Evolutionary conservation across 2,113 vertebrate genomes (phyloP), one percentile per base, ranked within the genome.

Genomic region (Speoplatyrhinus poulsoni): DNA sequence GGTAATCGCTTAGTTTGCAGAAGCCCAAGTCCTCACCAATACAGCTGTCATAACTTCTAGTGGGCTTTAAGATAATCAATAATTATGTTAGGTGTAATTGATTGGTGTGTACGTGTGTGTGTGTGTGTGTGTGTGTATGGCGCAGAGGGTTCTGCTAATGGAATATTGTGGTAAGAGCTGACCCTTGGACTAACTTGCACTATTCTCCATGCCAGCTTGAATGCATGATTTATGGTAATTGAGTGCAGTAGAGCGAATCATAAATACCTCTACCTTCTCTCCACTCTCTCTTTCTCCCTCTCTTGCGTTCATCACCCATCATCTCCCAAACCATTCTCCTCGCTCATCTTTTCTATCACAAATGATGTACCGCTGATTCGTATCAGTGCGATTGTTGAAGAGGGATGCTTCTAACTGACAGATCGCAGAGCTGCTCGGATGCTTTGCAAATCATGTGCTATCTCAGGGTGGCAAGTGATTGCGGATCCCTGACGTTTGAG

Each of bases 171-270:
- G 74, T 60, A 71, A 77, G 72, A 50, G 71, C 69, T 84, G 82
- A 87, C 81, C 90, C 81, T 52, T 16, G 58, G 75, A 67, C 46
- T 80, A 84, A 89, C 88, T 84, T 52, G 82, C 64, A 50, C 77
- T 75, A 80, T 83, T 85, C 85, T 75, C 70, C 66, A 60, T 75
- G 81, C 84, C 82, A 83, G 76, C 60, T 83, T 84, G 78, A 85
- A 79, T 13, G 62, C 66, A 76, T 83, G 80, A 85, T 85, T 90
- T 85, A 90, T 88, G 85, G 70, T 89, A 88, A 90, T 83, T 56
- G 75, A 73, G 72, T 62, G 79, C 70, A 76, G 81, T 41, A 72
- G 77, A 77, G 87, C 66, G 77, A 77, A 13, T 78, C 55, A 73
- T 65, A 77, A 75, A 78, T 77, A 68, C 67, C 58, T 58, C 61